Conservation (phyloP, 1,140 invertebrate genomes). For the Xylocopa sonorina region DNA sequence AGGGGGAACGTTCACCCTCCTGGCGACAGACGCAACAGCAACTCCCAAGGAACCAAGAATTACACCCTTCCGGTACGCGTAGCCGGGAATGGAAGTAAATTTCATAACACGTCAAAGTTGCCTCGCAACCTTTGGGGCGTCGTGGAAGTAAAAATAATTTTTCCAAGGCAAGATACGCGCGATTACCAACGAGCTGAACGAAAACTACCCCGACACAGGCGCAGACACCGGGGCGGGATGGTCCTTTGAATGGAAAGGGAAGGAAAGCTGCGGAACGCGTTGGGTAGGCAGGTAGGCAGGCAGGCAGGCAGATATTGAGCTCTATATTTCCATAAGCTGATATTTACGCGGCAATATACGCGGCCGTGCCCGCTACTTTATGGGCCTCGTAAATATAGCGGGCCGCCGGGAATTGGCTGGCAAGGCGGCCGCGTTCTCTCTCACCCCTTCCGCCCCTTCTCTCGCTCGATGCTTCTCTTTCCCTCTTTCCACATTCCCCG, state of each 20-base stretch:
- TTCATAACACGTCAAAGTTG: background rate
- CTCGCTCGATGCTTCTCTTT: conserved; percentile 8
- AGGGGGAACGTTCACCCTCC: background rate
- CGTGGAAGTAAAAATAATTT: conserved; percentile 52
- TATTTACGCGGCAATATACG: conserved; percentile 83
- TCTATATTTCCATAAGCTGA: conserved; percentile 84
- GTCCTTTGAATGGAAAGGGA: conserved; percentile 65
- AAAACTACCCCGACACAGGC: conserved; percentile 54
- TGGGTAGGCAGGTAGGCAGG: conserved; percentile 62
- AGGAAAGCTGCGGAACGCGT: conserved; percentile 69
- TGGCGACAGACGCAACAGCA: background rate
- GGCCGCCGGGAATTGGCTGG: conserved; percentile 81
- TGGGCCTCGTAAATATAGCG: conserved; percentile 82
- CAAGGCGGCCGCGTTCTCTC: conserved; percentile 75
- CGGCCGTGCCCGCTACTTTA: conserved; percentile 81
- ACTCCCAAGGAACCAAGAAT: background rate
- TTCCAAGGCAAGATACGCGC: conserved; percentile 49
- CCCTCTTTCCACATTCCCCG: conserved; percentile 22
- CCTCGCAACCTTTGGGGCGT: background rate
- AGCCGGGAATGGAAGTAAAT: conserved; percentile 2
- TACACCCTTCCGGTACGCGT: background rate
- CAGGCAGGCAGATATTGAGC: conserved; percentile 82
- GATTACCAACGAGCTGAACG: conserved; percentile 60
- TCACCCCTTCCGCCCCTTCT: conserved; percentile 37
- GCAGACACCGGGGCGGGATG: conserved; percentile 39